Evolutionary conservation across 1,140 invertebrate genomes (phyloP), one percentile per base, ranked within the genome.

Genomic region (Caerostris darwini): DNA sequence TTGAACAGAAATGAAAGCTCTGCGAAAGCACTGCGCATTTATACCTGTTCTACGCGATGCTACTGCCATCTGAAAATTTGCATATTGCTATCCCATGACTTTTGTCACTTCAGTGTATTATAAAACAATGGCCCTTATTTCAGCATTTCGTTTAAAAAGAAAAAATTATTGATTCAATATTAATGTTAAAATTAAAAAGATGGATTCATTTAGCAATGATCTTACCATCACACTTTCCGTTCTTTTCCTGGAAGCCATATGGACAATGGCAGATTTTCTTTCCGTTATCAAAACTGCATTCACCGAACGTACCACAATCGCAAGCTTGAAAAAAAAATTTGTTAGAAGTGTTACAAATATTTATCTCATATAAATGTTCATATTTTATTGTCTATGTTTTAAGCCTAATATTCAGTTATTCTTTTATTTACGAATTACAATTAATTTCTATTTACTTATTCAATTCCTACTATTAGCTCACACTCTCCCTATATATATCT

Each of bases 191-290:
- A 81, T 19, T 10, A 81, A 81, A 81, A 12, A n/a, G 10, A 8
- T 1, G 7, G 71, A 81, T 14, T 7, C n/a, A 34, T 17, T 19
- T 81, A 81, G 12, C 34, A 34, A 34, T 34, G 1, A 3, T 8
- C 34, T 81, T 81, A 81, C 71, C 50, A n/a, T 81, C 71, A 1
- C 71, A 81, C 34, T 81, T 81, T 81, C 71, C 71, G 8, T 81
- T 10, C 17, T 81, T 81, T 50, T 81, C 71, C 8, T 8, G 8
- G 34, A n/a, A 81, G 4, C 71, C 71, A 10, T 19, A n/a, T 50
- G 8, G 12, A 50, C 71, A 81, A 50, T 34, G n/a, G 7, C 71
- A 81, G 34, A n/a, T 8, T 50, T 81, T 81, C 50, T 81, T 1
- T 3, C 7, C 17, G 12, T 81, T 57, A 14, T 56, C 54, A 85